Base-by-base conservation (phyloP, 2,888 invertebrate species). In the Alsophila aescularia region DNA sequence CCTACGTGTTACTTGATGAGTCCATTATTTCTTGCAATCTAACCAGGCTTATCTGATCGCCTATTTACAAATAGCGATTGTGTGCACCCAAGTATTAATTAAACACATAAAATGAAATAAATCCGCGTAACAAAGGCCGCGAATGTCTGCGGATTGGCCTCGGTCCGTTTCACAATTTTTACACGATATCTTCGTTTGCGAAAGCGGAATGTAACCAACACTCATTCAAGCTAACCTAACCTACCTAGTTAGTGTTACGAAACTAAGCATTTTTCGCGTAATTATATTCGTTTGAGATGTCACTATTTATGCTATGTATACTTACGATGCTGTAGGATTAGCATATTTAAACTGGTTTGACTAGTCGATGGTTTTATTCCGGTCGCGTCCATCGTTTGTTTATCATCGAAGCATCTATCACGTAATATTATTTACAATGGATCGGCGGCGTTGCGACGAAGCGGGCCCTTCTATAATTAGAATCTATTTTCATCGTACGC, bases 121-220 rank as follows among this genome's bases (percentile, higher is more conserved):
- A 77, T 73, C 75, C 69, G 70, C 66, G 72, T 69, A 78, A 83
- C 79, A 79, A 78, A 80, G 73, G 73, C 75, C 72, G 67, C 60
- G 57, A 64, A 56, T 53, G 53, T 64, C 67, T 61, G 42, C 39
- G 44, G 50, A 45, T 45, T 73, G 82, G 75, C 85, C 83, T 82
- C 76, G 80, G 65, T 62, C 47, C 64, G 73, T 88, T 87, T 81
- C 87, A 80, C 81, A 85, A 87, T 75, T 81, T 82, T 79, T 76
- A 79, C 79, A 79, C 75, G 77, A 83, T 86, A 81, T 83, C 83
- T 84, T 84, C 83, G 78, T 86, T 87, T 86, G 80, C 85, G 87
- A 86, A 87, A 87, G 78, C 62, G 65, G 66, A 76, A 72, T 72
- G 79, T 76, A 82, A 83, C 70, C 70, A 66, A 69, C 75, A 73